These are phyloP conservation scores for Drosophila mercatorum DNA, from an alignment of 2,888 invertebrate genomes.

Conservation along the genomic window DNA sequence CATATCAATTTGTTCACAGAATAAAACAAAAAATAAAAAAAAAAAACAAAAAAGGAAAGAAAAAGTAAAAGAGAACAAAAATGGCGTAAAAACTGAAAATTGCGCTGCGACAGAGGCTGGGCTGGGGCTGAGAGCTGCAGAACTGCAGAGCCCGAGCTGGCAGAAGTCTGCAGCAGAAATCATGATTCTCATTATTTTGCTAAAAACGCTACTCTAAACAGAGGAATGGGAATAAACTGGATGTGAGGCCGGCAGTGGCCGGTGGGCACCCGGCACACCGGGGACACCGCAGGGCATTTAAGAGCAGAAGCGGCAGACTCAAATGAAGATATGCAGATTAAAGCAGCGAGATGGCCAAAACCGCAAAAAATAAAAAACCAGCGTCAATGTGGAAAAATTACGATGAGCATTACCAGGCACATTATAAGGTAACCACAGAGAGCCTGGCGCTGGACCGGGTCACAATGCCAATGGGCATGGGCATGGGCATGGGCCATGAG, in stretches of 20 bases:
- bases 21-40: background rate
- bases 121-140: no score
- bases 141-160: no score
- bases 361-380: constrained; percentile 45
- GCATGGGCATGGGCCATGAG: background rate
- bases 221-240: constrained; percentile 25
- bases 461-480: constrained; percentile 38
- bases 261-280: background rate
- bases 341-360: constrained; percentile 73
- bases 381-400: constrained; percentile 82
- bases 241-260: constrained; percentile 20
- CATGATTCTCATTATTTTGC: constrained; percentile 82
- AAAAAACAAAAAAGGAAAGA: background rate
- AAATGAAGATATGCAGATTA: constrained; percentile 84
- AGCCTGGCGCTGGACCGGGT: constrained; percentile 25
- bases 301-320: constrained; percentile 64
- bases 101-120: constrained; percentile 25
- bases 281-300: constrained; percentile 66
- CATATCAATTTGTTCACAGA: constrained; percentile 80
- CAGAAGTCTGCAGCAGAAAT: constrained; percentile 73
- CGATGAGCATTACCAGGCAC: constrained; percentile 84
- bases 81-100: constrained; percentile 72
- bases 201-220: constrained; percentile 63
- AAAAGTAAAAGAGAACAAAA: constrained; percentile 39
- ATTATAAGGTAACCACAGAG: constrained; percentile 77